These are phyloP conservation scores for Hirtodrosophila duncani DNA, from an alignment of 2,888 invertebrate species.

Conservation along the genomic window DNA sequence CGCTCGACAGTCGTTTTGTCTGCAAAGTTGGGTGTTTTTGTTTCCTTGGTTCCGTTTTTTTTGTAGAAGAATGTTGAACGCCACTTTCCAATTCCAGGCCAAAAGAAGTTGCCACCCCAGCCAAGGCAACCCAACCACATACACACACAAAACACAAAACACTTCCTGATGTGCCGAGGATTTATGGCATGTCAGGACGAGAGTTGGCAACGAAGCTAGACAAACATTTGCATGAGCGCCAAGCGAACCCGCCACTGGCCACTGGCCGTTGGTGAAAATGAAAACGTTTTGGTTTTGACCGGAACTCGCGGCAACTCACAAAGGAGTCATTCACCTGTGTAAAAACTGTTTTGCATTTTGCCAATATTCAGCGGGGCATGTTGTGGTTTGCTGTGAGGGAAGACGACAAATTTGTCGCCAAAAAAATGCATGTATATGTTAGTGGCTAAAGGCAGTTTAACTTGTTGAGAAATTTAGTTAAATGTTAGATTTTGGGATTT, in stretches of 20 bases:
- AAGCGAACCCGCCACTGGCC: constrained; percentile 32
- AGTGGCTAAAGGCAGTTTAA: no score
- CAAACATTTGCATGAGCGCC: constrained; percentile 37
- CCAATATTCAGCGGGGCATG: constrained; percentile 30
- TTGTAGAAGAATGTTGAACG: constrained; percentile 38
- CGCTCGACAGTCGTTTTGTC: constrained; percentile 20
- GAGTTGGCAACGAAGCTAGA: constrained; percentile 14
- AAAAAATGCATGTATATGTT: no score
- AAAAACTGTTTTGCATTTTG: constrained; percentile 53
- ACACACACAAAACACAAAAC: no score
- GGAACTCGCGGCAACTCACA: constrained; percentile 72
- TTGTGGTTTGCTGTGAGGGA: constrained; percentile 4
- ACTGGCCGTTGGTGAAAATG: constrained; percentile 56
- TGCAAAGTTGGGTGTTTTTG: constrained; percentile 44
- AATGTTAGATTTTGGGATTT: no score
- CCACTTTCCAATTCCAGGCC: constrained; percentile 17
- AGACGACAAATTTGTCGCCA: constrained; percentile 25
- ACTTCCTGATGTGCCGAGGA: constrained; percentile 42
- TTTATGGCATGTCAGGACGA: constrained; percentile 59
- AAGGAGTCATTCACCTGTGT: constrained; percentile 76
- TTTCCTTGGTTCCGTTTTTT: constrained; percentile 49
- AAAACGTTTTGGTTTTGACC: constrained; percentile 74
- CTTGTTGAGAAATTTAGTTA: no score
- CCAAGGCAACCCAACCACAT: no score
- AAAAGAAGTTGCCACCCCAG: no score